These are phyloP conservation scores for Psittacula derbiana DNA, from an alignment of 2,797 vertebrate genomes.

Conservation along the genomic window DNA sequence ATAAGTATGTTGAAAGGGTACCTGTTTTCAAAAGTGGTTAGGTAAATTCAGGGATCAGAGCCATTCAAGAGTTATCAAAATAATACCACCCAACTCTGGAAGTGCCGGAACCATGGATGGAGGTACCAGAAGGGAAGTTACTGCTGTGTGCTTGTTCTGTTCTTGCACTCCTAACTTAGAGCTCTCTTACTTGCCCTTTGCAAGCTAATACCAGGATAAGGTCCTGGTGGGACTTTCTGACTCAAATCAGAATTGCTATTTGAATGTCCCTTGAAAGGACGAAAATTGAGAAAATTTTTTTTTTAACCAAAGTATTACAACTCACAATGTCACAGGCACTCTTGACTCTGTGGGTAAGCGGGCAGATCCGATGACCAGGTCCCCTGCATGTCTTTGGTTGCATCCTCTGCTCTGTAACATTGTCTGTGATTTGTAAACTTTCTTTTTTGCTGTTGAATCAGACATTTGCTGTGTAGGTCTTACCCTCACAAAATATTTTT, in stretches of 20 bases:
- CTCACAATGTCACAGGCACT: neutral
- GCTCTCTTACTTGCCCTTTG: neutral
- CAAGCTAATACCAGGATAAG: neutral
- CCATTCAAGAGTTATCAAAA: neutral
- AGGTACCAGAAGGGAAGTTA: neutral
- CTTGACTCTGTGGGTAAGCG: neutral
- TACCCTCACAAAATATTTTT: neutral
- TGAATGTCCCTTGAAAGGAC: neutral
- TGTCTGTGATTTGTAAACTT: neutral
- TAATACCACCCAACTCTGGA: neutral
- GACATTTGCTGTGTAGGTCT: neutral
- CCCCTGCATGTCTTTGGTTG: neutral
- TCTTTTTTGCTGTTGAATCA: neutral
- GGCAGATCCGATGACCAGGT: neutral
- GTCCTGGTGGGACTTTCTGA: neutral
- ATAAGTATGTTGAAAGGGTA: neutral
- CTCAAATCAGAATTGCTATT: neutral
- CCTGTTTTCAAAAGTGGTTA: neutral
- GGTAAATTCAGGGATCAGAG: neutral
- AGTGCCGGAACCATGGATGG: accelerated
- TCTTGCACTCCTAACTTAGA: neutral
- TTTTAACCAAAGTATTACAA: neutral
- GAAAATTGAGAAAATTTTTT: neutral
- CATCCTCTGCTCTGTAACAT: neutral
- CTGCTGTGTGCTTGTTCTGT: neutral